Conservation (phyloP, 2,113 vertebrate genomes). For the Ginglymostoma cirratum region DNA sequence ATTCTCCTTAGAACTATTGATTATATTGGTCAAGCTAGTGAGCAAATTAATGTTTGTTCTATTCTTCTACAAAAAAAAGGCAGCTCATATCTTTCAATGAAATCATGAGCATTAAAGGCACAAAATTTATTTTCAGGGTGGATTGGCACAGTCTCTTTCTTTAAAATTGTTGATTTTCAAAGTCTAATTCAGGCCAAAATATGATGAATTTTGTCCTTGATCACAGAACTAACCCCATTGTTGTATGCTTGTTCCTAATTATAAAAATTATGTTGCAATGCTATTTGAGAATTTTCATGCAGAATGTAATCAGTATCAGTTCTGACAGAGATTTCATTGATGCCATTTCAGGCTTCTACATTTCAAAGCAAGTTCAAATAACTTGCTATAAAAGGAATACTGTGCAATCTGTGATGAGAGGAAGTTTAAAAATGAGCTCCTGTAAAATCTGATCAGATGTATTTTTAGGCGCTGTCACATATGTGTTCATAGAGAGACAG, state of each 20-base stretch:
- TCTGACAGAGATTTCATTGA: not conserved
- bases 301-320: not conserved
- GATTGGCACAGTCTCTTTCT: not conserved
- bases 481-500: not conserved
- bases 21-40: not conserved
- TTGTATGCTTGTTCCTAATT: not conserved
- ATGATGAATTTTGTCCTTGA: not conserved
- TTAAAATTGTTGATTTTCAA: not conserved
- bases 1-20: not conserved
- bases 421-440: constrained; percentile 1
- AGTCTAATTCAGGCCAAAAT: not conserved
- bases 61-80: not conserved
- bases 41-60: not conserved
- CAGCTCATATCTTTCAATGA: not conserved
- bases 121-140: not conserved
- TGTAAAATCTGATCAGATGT: constrained; percentile 16
- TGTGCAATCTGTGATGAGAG: not conserved
- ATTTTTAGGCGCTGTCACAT: constrained; percentile 16
- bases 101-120: not conserved
- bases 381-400: not conserved
- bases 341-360: not conserved
- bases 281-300: not conserved
- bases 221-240: not conserved
- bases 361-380: not conserved
- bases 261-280: not conserved